Percentiles rank a stretch among this genome's conserved stretches.
Evolutionary conservation across 2,113 vertebrate genomes (phyloP).

Genomic region (Hirundichthys speculiger): DNA sequence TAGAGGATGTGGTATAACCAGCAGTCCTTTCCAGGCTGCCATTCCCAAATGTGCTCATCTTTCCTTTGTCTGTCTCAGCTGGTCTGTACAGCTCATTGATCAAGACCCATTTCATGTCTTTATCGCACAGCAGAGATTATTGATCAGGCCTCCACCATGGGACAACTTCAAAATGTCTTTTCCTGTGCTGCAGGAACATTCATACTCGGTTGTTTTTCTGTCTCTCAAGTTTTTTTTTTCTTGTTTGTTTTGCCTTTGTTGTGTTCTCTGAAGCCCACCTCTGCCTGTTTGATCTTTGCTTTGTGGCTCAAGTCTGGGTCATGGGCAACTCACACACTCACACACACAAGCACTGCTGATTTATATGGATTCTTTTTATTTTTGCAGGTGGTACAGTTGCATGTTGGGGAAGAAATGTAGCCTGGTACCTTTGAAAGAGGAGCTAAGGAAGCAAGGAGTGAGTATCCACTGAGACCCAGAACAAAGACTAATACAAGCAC

Average conservation of each 20-base stretch:
- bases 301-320: constrained; percentile 1
- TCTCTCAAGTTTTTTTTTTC: constrained; percentile 20
- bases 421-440: constrained; percentile 94
- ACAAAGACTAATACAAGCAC: constrained; percentile 9
- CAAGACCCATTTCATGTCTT: constrained; percentile 44
- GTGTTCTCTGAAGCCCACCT: constrained; percentile 15
- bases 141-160: constrained; percentile 56
- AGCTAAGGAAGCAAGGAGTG: constrained; percentile 94
- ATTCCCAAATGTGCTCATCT: constrained; percentile 34
- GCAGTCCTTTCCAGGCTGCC: not conserved
- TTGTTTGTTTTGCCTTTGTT: constrained; percentile 27
- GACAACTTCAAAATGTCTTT: constrained; percentile 59
- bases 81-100: constrained; percentile 52
- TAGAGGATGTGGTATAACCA: not conserved
- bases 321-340: not conserved
- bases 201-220: constrained; percentile 33
- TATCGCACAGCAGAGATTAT: constrained; percentile 62
- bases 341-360: constrained; percentile 10
- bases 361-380: constrained; percentile 49
- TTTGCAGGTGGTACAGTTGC: constrained; percentile 96
- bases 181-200: constrained; percentile 23
- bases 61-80: constrained; percentile 20
- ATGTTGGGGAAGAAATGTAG: constrained; percentile 99
- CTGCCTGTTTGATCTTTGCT: constrained; percentile 55
- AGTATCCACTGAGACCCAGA: constrained; percentile 56